Evolutionary conservation across 2,797 vertebrate species (phyloP), one percentile per base, ranked within the genome.

Genomic region (Cyclura pinguis): DNA sequence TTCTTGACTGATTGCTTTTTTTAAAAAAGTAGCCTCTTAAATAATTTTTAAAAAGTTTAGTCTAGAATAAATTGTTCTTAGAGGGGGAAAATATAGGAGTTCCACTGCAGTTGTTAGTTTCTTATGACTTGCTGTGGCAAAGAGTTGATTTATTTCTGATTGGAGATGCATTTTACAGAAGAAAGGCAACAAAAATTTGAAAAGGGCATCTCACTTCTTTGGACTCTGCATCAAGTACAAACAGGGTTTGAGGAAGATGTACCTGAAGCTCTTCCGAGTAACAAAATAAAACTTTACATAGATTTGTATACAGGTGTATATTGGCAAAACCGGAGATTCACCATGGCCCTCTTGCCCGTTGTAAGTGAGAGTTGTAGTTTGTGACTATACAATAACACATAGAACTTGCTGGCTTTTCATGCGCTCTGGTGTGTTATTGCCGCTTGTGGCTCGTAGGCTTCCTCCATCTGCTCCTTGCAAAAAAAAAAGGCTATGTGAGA

Each of bases 291-390:
- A 62, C 4, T 1, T 50, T 38, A 57, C 0, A 59, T 59, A 4
- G 18, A 32, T 77, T 62, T 14, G 35, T 35, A 29, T 6, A 9
- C 20, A 78, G 52, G 27, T 81, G 27, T 22, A 4, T 47, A 42
- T 6, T 74, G 72, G 38, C 1, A 35, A 74, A 88, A 86, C 83
- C 76, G 22, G 8, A 38, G 55, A 6, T 59, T 92, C 92, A 78
- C 72, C 88, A 9, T 57, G 47, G 29, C 1, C 92, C 85, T 93
- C 76, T 90, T 91, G 81, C 64, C 73, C 95, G 92, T 93, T 95
- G 97, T 96, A 96, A 97, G 96, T 96, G 98, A 97, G 98, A 42
- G 98, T 98, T 97, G 96, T 96, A 97, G 97, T 97, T 97, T 97
- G 98, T 97, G 97, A 97, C 96, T 85, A 93, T 95, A 96, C 95